Percentiles rank a stretch among this genome's conserved stretches.
Evolutionary conservation across 30 jellyfish, hydroid and myxozoan species (phyloP).

Genomic region (Phacellophora camtschatica): DNA sequence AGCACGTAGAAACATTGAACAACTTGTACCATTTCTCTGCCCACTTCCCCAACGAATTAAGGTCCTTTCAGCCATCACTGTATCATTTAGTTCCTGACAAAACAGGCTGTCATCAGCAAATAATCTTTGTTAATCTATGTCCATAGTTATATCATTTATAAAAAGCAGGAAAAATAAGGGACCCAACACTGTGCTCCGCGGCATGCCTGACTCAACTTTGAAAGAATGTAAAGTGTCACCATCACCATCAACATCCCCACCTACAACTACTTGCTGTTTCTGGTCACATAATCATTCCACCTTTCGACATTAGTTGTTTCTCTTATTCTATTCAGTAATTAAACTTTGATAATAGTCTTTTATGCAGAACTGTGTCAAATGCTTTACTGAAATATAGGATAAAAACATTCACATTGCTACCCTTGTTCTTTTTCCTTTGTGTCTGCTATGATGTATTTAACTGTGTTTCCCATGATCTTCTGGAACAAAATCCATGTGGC

Average conservation of each 20-base stretch:
- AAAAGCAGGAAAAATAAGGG: slow-evolving; percentile 53
- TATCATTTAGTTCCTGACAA: slow-evolving; percentile 34
- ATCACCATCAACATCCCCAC: slow-evolving; percentile 67
- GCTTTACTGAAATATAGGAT: slow-evolving; percentile 64
- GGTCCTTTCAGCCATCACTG: slow-evolving; percentile 55
- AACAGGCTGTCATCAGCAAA: slow-evolving; percentile 66
- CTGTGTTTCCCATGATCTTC: slow-evolving; percentile 64
- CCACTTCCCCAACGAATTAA: slow-evolving; percentile 47
- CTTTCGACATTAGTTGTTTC: slow-evolving; percentile 42
- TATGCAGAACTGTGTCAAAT: slow-evolving; percentile 59
- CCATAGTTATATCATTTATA: slow-evolving; percentile 27
- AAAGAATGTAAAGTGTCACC: slow-evolving; percentile 41
- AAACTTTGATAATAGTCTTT: slow-evolving; percentile 33
- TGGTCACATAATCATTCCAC: slow-evolving; percentile 64
- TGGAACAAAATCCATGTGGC: slow-evolving; percentile 58
- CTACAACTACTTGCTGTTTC: slow-evolving; percentile 62
- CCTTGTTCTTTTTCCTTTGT: slow-evolving; percentile 54
- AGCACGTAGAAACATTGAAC: slow-evolving; percentile 56
- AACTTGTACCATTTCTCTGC: slow-evolving; percentile 66
- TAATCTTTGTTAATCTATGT: slow-evolving; percentile 9
- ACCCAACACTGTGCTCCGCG: slow-evolving; percentile 55
- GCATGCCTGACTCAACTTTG: slow-evolving; percentile 64
- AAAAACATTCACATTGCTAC: slow-evolving; percentile 58
- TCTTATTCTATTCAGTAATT: slow-evolving; percentile 49
- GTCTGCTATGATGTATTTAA: slow-evolving; percentile 64